Percentiles rank a stretch among this genome's conserved stretches.
These are phyloP conservation scores for Drosophila incognita DNA, from an alignment of 2,888 invertebrate species.

Conservation along the genomic window DNA sequence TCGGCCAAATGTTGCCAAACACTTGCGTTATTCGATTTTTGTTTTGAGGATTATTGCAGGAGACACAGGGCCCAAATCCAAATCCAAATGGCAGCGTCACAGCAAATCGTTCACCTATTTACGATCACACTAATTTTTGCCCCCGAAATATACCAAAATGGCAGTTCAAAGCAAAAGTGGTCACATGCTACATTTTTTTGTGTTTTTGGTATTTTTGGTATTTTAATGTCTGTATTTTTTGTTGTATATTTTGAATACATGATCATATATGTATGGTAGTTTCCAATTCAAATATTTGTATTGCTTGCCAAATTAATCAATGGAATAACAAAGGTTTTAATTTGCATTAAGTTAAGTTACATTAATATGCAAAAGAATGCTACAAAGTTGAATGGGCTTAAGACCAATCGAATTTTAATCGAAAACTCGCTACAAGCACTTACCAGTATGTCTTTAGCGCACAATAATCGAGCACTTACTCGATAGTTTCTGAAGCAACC, in stretches of 20 bases:
- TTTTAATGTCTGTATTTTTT: conserved; percentile 9
- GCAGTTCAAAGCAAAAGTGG: conserved; percentile 17
- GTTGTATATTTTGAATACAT: conserved; percentile 4
- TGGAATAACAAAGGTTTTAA: neutral
- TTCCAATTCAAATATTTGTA: neutral
- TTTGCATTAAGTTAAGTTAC: neutral
- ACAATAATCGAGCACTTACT: conserved; percentile 6
- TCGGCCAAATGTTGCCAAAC: conserved; percentile 24
- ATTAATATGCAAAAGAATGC: neutral
- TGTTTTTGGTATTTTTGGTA: conserved; percentile 17
- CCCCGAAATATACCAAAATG: conserved; percentile 43
- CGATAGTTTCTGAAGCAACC: neutral
- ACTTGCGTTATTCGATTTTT: conserved; percentile 30
- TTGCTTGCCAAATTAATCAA: neutral
- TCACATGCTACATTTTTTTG: conserved; percentile 25
- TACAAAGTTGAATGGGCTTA: no score
- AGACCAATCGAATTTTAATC: neutral
- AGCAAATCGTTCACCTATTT: conserved; percentile 60
- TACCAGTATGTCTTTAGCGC: neutral
- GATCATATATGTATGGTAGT: conserved; percentile 7
- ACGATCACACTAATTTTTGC: conserved; percentile 57
- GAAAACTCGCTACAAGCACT: neutral
- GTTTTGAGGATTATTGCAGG: conserved; percentile 47
- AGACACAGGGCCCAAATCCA: conserved; percentile 50
- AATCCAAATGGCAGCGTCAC: conserved; percentile 63